Percentiles rank a stretch among this genome's conserved stretches.
Conservation (phyloP, 2,888 invertebrate species). For the Empis livida region DNA sequence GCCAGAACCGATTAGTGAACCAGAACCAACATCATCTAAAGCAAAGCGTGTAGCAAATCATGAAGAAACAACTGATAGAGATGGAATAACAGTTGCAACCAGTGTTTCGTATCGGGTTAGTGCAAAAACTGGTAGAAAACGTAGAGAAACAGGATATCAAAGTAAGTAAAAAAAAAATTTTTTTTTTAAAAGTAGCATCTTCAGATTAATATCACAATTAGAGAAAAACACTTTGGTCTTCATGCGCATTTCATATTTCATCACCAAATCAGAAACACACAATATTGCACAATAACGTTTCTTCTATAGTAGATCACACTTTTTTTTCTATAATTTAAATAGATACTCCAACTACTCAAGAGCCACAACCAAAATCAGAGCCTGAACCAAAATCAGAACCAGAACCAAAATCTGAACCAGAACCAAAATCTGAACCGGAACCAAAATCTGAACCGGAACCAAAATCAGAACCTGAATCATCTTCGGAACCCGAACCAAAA, state of each 20-base stretch:
- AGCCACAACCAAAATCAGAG: constrained; percentile 26
- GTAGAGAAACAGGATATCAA: constrained; percentile 15
- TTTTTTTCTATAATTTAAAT: constrained; percentile 6
- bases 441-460: constrained; percentile 16
- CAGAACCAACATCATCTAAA: constrained; percentile 35
- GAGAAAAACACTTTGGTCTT: too few relatives aligned
- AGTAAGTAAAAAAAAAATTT: neutral
- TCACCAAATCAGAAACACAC: too few relatives aligned
- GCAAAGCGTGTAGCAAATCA: constrained; percentile 43
- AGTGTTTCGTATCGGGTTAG: constrained; percentile 70
- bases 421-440: constrained; percentile 19
- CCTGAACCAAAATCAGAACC: constrained; percentile 27
- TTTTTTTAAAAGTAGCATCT: too few relatives aligned
- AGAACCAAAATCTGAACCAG: constrained; percentile 22
- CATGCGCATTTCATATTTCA: too few relatives aligned
- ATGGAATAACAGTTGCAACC: constrained; percentile 62
- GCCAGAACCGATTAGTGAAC: constrained; percentile 32
- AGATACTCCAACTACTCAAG: constrained; percentile 22
- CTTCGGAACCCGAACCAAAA: constrained; percentile 24
- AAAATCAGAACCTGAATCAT: constrained; percentile 20
- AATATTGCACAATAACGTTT: too few relatives aligned
- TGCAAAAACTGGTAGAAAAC: constrained; percentile 35
- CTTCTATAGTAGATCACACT: constrained; percentile 2
- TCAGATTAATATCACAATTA: too few relatives aligned
- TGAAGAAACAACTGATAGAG: constrained; percentile 37